Evolutionary conservation across 2,888 invertebrate species (phyloP).

Genomic region (Aphidius colemani): DNA sequence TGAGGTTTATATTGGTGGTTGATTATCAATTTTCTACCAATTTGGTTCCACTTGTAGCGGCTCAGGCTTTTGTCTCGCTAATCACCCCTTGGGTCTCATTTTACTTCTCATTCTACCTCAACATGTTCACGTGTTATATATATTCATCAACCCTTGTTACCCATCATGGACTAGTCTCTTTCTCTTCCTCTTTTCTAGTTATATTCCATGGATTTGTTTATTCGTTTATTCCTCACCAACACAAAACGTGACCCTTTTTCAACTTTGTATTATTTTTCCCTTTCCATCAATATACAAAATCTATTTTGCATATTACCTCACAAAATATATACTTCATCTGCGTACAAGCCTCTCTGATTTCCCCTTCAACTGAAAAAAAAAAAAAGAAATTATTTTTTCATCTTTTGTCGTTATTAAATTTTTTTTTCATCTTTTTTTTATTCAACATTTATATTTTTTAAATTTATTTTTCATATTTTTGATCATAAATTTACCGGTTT

Average conservation of each 20-base stretch:
- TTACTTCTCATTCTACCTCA: conserved; percentile 33
- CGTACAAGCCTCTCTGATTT: conserved; percentile 28
- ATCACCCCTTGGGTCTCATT: conserved; percentile 56
- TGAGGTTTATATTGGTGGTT: conserved; percentile 52
- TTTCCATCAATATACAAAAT: conserved; percentile 28
- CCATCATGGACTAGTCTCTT: conserved; percentile 19
- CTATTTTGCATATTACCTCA: conserved; percentile 54
- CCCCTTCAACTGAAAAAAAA: neutral
- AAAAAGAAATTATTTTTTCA: conserved; percentile 20
- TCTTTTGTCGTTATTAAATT: conserved; percentile 33
- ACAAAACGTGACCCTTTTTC: neutral
- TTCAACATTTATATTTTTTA: conserved; percentile 1
- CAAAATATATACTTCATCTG: conserved; percentile 42
- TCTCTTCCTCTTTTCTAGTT: conserved; percentile 15
- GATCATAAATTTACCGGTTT: too few species aligned
- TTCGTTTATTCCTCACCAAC: too few species aligned
- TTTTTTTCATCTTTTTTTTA: conserved; percentile 10
- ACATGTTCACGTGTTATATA: conserved; percentile 36
- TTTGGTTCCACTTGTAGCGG: conserved; percentile 59
- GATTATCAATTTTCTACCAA: conserved; percentile 61
- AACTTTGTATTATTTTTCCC: neutral
- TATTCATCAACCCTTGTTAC: conserved; percentile 32
- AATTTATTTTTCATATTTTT: neutral
- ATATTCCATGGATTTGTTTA: too few species aligned
- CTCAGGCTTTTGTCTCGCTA: conserved; percentile 56